Evolutionary conservation across 2,113 vertebrate genomes (phyloP), one percentile per base, ranked within the genome.

Genomic region (Thunnus thynnus): DNA sequence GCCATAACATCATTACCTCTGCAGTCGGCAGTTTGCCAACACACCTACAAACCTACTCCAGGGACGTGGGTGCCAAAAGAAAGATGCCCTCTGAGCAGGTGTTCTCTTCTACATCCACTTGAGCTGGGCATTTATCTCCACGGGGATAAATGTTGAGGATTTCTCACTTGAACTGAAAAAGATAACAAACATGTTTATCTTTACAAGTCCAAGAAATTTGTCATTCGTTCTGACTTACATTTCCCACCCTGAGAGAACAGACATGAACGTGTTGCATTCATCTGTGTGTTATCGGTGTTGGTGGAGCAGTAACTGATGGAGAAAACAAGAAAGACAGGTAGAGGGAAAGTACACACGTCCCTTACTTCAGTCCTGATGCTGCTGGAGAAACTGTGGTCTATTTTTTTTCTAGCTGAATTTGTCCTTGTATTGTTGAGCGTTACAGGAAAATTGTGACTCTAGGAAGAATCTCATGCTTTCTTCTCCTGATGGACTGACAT

Each of bases 1-100:
- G 46, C 51, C 72, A 54, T 20, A 70, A 72, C 22, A 77, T 57
- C 44, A 73, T 82, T 73, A 64, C 46, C 14, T 41, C 9, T 9
- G 36, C 36, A 41, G 36, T 82, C 6, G 5, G 63, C 68, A 46
- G 13, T 63, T 69, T 64, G 17, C 63, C 69, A 74, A n/a, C n/a
- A 69, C 20, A 63, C 68, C 52, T 64, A 30, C 50, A 60, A 82
- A 74, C 51, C 54, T 16, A n/a, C 47, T 51, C 6, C 9, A 60
- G 70, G 54, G n/a, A 52, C 25, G 6, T 17, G 14, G 22, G 22
- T 58, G 50, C 50, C 32, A 70, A 70, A 68, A 41, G 32, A 25
- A 69, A 52, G 64, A 70, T 56, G 3, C 25, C 32, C 41, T 48
- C 13, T 68, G 32, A 0, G 46, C 11, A 46, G 41, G 27, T 32